phyloP scores from a whole-genome alignment of 2,113 vertebrate species.

The Trogon surrucura region DNA sequence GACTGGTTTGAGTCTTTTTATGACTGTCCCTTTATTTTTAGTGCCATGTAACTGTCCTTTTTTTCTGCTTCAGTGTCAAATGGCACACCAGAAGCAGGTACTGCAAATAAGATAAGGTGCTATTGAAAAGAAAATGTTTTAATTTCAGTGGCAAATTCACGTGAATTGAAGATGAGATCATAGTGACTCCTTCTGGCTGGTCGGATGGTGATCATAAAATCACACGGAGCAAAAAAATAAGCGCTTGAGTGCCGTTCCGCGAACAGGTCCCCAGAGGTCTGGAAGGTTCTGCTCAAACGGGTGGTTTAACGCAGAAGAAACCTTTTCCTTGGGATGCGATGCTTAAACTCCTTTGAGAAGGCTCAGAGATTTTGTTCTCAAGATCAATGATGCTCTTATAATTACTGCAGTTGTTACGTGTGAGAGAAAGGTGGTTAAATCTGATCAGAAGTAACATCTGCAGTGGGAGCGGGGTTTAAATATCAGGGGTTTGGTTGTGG shows the following conservation, averaged over 20 bases:
- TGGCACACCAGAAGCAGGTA: rapidly evolving
- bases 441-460: neutral
- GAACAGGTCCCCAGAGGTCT: neutral
- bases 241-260: neutral
- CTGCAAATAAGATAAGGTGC: neutral
- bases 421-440: neutral
- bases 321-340: neutral
- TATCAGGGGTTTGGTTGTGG: neutral
- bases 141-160: neutral
- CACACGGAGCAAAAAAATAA: rapidly evolving
- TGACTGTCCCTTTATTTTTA: neutral
- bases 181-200: neutral
- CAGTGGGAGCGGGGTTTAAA: neutral
- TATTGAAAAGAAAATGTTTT: neutral
- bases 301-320: neutral
- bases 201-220: neutral
- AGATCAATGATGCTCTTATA: neutral
- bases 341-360: neutral
- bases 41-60: neutral
- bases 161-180: neutral
- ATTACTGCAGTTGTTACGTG: neutral
- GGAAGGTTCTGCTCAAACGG: neutral
- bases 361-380: neutral
- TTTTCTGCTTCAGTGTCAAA: neutral
- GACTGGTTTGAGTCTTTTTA: neutral